These are phyloP conservation scores for Omphaloscelis lunosa DNA, from an alignment of 2,888 invertebrate genomes.

Conservation along the genomic window DNA sequence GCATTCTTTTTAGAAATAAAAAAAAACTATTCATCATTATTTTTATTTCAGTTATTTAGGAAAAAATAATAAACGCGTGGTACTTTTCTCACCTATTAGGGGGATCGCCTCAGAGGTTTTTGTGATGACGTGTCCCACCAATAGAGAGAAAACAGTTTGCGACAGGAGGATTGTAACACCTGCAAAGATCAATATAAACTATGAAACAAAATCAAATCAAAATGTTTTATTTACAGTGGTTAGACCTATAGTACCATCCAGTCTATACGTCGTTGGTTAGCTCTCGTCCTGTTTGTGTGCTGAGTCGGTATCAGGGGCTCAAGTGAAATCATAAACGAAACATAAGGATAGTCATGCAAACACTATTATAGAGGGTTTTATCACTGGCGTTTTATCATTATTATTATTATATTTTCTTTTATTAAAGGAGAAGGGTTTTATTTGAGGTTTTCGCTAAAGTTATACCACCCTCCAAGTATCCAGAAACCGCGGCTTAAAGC, in stretches of 20 bases:
- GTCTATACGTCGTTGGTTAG: conserved; percentile 70
- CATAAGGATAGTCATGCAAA: conserved; percentile 87
- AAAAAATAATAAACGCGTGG: conserved; percentile 75
- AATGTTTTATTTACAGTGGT: conserved; percentile 76
- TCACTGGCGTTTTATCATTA: conserved; percentile 69
- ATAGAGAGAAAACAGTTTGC: conserved; percentile 99
- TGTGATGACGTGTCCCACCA: conserved; percentile 99
- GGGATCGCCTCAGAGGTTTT: conserved; percentile 99
- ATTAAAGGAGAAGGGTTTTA: conserved; percentile 66
- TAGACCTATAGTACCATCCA: conserved; percentile 74
- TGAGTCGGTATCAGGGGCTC: conserved; percentile 88
- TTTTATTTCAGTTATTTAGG: conserved; percentile 67
- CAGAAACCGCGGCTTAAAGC: conserved; percentile 66
- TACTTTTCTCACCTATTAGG: conserved; percentile 96
- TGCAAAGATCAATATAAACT: conserved; percentile 94
- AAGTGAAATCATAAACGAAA: conserved; percentile 88
- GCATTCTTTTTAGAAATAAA: conserved; percentile 76
- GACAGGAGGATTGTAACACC: conserved; percentile 99
- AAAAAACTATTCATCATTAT: conserved; percentile 72
- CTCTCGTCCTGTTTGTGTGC: conserved; percentile 86
- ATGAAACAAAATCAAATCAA: conserved; percentile 78
- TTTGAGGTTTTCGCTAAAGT: conserved; percentile 54
- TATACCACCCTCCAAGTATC: conserved; percentile 90
- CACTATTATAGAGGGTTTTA: conserved; percentile 79
- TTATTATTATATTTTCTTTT: conserved; percentile 67